Evolutionary conservation across 2,888 invertebrate genomes (phyloP), one percentile per base, ranked within the genome.

Genomic region (Erebia epiphron): DNA sequence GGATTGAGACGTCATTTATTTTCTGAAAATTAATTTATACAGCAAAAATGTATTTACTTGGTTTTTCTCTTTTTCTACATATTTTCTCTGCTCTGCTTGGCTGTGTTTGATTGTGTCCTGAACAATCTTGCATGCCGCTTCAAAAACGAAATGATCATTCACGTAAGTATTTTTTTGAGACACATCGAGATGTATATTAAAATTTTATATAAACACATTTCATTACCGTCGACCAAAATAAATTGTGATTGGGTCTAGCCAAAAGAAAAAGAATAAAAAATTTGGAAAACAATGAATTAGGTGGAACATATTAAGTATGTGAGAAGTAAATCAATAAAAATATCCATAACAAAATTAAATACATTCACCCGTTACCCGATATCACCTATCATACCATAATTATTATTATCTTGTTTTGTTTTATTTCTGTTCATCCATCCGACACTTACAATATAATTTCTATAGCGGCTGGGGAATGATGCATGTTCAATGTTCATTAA

Each of bases 31-130:
- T 91, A 86, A 90, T 92, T 93, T 91, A 83, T 85, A 91, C 88
- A 88, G 92, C 93, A 92, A 92, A 90, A 93, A 92, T 95, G 94
- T 95, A 95, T 95, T 95, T 94, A 95, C 95, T 95, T 95, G 93
- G 95, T 95, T 95, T 80, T 95, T 95, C 95, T 94, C 95, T 95
- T 95, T 92, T 95, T 95, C 95, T 95, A 94, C 95, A 95, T 95
- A 94, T 95, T 95, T 96, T 95, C 95, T 96, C 95, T 95, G 96
- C 96, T 96, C 96, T 96, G 96, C 96, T 96, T 96, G 95, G 94
- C 95, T 95, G 95, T 96, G 95, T 95, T 95, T 96, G 96, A 96
- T 96, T 96, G 95, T 95, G 95, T 95, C 95, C 95, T 95, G 95
- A 95, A 95, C 95, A 95, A 95, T 94, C 94, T 94, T 94, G 95